These are phyloP conservation scores for Orchestia grillus DNA, from an alignment of 1,140 invertebrate species.

Conservation along the genomic window DNA sequence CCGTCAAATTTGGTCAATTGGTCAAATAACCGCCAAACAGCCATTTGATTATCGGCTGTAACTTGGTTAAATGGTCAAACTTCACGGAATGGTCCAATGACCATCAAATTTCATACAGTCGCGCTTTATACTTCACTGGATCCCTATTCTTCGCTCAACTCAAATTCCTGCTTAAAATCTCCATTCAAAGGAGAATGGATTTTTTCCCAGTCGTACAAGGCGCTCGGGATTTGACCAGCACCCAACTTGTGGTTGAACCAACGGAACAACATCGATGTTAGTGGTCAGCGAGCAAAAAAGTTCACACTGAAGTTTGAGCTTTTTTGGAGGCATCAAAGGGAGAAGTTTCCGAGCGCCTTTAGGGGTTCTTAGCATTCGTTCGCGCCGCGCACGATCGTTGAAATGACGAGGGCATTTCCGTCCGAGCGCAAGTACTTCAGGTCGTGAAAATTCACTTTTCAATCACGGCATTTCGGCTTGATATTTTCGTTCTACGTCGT, in stretches of 20 bases:
- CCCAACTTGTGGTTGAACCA: not conserved
- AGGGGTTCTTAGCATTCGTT: not conserved
- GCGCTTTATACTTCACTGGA: no score
- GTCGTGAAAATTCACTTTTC: not conserved
- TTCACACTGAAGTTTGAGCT: not conserved
- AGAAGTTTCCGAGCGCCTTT: not conserved
- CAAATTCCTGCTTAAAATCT: not conserved
- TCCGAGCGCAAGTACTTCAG: not conserved
- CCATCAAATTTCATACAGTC: no score
- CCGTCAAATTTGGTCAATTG: no score
- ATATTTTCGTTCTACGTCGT: not conserved
- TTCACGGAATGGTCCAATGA: no score
- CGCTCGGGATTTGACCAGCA: not conserved
- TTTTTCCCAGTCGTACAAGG: not conserved
- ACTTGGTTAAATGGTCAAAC: not conserved
- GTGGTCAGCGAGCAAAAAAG: not conserved
- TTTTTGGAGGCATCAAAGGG: not conserved
- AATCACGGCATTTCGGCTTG: not conserved
- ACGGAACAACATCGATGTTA: not conserved
- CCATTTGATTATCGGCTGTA: not conserved
- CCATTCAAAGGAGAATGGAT: not conserved
- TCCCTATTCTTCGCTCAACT: not conserved
- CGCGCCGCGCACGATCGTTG: not conserved
- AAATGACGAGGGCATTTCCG: not conserved
- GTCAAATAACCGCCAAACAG: no score